phyloP scores from a whole-genome alignment of 1,140 invertebrate genomes.

The Brevipalpus yothersi region DNA sequence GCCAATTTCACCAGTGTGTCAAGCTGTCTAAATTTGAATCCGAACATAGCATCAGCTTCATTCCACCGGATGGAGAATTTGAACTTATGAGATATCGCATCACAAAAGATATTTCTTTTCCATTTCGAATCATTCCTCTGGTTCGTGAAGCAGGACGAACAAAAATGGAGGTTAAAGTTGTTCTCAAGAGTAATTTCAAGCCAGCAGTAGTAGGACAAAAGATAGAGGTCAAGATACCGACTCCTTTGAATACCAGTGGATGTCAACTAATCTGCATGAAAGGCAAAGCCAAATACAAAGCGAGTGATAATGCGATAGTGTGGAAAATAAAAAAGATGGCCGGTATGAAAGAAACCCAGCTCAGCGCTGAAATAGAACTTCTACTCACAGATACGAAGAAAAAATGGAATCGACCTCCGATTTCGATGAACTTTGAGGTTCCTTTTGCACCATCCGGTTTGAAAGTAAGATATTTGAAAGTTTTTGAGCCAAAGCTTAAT shows the following conservation, averaged over 20 bases:
- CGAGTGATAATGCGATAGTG: constrained; percentile 97
- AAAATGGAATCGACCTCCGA: constrained; percentile 99
- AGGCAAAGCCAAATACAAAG: constrained; percentile 98
- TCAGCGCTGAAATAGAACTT: constrained; percentile 98
- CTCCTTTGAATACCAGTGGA: constrained; percentile 91
- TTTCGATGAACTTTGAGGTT: constrained; percentile 99
- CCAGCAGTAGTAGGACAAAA: constrained; percentile 92
- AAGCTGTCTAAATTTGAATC: constrained; percentile 99
- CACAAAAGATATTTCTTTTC: constrained; percentile 98
- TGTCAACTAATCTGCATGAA: constrained; percentile 97
- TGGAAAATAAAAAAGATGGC: constrained; percentile 99
- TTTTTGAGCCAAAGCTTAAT: constrained; percentile 97
- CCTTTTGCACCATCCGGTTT: constrained; percentile 92
- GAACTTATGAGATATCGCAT: constrained; percentile 99
- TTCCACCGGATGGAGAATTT: constrained; percentile 98
- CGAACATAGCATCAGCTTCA: constrained; percentile 98
- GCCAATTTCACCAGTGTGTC: constrained; percentile 93
- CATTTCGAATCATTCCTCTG: constrained; percentile 94
- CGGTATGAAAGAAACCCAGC: constrained; percentile 98
- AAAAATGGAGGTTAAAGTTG: constrained; percentile 99
- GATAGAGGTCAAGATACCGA: constrained; percentile 89
- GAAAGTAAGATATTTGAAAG: constrained; percentile 94
- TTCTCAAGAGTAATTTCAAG: constrained; percentile 98
- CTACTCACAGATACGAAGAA: constrained; percentile 95
- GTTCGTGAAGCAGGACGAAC: constrained; percentile 92